Conservation (phyloP, 23 tunicate genomes). For the Trididemnum clinides region DNA sequence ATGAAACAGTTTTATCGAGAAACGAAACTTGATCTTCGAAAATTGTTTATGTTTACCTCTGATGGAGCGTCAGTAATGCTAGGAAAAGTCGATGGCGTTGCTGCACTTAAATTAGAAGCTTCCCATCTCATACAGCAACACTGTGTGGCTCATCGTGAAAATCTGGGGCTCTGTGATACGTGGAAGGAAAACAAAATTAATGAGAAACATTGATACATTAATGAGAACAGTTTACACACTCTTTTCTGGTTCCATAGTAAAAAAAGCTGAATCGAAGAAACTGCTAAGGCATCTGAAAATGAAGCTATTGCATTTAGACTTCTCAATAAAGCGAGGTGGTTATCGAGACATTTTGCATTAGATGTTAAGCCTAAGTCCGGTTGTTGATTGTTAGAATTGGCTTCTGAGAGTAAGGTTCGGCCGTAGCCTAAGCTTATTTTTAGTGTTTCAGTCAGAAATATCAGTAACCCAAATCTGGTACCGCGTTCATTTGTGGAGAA, state of each 20-base stretch:
- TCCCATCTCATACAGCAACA: constrained; percentile 1
- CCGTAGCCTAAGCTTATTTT: no score
- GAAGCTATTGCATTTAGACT: not conserved
- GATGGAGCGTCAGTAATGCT: constrained; percentile 6
- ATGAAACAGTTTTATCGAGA: not conserved
- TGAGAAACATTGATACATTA: not conserved
- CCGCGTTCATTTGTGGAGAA: no score
- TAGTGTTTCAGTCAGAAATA: no score
- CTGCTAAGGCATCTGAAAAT: not conserved
- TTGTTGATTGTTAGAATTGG: no score
- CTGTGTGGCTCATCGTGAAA: constrained; percentile 12
- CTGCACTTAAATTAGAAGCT: not conserved
- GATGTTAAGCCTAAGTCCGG: no score
- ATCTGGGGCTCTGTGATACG: not conserved
- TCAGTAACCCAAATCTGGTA: no score
- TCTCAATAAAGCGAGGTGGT: not conserved
- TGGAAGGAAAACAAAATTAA: not conserved
- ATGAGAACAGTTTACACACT: constrained; percentile 8
- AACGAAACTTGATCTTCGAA: not conserved
- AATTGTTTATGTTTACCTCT: not conserved
- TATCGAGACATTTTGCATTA: no score
- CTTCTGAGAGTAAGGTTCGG: no score
- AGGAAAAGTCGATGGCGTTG: constrained; percentile 1
- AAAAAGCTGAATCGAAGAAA: not conserved
- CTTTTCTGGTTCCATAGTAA: not conserved